These are phyloP conservation scores for Colletes collaris DNA, from an alignment of 2,888 invertebrate genomes.

Conservation along the genomic window DNA sequence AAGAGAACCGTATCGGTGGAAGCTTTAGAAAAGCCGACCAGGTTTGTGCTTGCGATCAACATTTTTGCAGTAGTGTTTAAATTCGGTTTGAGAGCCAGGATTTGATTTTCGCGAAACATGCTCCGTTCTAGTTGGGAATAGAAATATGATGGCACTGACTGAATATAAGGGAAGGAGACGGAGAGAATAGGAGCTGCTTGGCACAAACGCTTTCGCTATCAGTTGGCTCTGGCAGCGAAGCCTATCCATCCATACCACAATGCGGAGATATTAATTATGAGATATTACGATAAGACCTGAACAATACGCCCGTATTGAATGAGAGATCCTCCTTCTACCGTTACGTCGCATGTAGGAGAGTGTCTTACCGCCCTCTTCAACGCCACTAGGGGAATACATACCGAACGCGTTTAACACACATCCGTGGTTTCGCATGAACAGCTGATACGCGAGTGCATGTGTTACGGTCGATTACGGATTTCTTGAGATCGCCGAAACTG, in stretches of 20 bases:
- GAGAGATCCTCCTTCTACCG: constrained; percentile 71
- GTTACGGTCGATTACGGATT: constrained; percentile 58
- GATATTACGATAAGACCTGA: constrained; percentile 83
- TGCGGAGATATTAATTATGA: constrained; percentile 83
- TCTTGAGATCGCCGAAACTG: constrained; percentile 45
- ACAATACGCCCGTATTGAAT: constrained; percentile 83
- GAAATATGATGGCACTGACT: constrained; percentile 37
- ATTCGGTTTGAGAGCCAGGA: not conserved
- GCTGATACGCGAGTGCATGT: constrained; percentile 55
- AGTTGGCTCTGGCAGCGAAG: constrained; percentile 81
- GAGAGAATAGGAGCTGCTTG: constrained; percentile 61
- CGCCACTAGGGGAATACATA: constrained; percentile 46
- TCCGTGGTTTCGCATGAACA: constrained; percentile 26
- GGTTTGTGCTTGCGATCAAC: too few relatives aligned
- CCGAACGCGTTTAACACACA: constrained; percentile 52
- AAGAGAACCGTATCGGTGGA: too few relatives aligned
- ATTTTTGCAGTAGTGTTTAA: too few relatives aligned
- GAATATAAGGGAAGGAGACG: constrained; percentile 11
- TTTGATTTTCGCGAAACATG: constrained; percentile 2
- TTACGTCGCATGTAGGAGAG: constrained; percentile 62
- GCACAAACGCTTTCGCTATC: constrained; percentile 80
- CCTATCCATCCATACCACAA: constrained; percentile 83
- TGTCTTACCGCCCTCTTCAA: constrained; percentile 70
- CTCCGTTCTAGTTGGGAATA: constrained; percentile 26
- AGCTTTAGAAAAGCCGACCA: too few relatives aligned